Evolutionary conservation across 2,888 invertebrate species (phyloP), one percentile per base, ranked within the genome.

Genomic region (Lepidochrysops patricia): DNA sequence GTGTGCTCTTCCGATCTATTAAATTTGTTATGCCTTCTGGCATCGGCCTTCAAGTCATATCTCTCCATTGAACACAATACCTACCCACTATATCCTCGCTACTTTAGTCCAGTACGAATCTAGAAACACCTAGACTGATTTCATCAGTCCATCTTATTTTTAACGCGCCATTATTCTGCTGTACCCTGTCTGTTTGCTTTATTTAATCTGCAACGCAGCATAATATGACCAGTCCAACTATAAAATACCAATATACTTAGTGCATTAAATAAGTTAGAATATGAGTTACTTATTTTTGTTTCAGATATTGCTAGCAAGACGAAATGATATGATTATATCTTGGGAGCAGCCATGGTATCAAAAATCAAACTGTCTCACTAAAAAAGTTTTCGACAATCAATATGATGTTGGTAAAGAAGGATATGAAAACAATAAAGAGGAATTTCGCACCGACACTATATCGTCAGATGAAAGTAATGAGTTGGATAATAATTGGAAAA

Each of bases 281-380:
- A n/a, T n/a, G n/a, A n/a, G n/a, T n/a, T n/a, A n/a, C 9, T 54
- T 12, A 15, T 12, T 35, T 4, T 2, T 35, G 13, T 56, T 56
- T 43, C 48, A 84, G 84, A 54, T 75, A 54, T 64, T 85, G 34
- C 50, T 75, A 27, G 60, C 67, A 2, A 79, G 67, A 68, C 64
- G 76, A 35, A 54, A 66, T 32, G 13, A 68, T 58, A 72, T 72
- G 64, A 56, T 62, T 15, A 72, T 85, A 60, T 72, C 74, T 37
- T 87, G 87, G 87, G 65, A 73, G 4, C 79, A 75, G 64, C 87
- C 87, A 4, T 86, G 84, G 86, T 87, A 84, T 67, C 87, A 86
- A 71, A 60, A 68, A 57, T 62, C 70, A 15, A 71, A 65, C 37
- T 68, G 72, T 15, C 62, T 81, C 2, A 76, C 81, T 15, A 70